These are phyloP conservation scores for Lamellibrachia luymesi DNA, from an alignment of 1,140 invertebrate genomes.

Conservation along the genomic window DNA sequence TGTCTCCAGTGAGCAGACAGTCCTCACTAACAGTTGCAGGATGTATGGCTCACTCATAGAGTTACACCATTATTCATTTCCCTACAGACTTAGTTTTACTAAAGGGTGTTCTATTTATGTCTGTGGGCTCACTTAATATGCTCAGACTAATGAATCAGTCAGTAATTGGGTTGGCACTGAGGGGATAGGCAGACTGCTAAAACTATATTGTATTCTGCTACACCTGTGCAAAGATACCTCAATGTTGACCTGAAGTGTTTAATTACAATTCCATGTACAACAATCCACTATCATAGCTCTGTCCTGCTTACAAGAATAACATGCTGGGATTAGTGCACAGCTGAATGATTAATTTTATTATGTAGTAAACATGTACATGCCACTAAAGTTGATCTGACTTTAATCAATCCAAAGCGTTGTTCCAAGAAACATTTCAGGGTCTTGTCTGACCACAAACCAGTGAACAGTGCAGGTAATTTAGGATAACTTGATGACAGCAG, in stretches of 20 bases:
- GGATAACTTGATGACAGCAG: neutral
- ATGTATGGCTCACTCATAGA: neutral
- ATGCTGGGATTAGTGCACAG: too few species aligned
- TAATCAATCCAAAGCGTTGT: neutral
- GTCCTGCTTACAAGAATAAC: neutral
- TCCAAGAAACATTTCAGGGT: neutral
- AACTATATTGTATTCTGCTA: too few species aligned
- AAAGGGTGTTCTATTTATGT: too few species aligned
- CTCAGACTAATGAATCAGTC: neutral
- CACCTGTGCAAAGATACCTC: neutral
- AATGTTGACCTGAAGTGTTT: neutral
- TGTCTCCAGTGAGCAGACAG: neutral
- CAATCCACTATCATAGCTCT: neutral
- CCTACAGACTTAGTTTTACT: too few species aligned
- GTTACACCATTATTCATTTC: too few species aligned
- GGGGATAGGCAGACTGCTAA: neutral
- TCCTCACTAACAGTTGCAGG: neutral
- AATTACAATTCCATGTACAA: neutral
- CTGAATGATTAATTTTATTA: too few species aligned
- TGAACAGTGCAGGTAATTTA: neutral
- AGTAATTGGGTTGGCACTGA: neutral
- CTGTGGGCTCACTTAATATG: neutral
- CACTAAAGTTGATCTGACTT: neutral
- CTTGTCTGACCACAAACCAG: neutral
- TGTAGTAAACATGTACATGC: too few species aligned